Percentiles rank a stretch among this genome's conserved stretches.
phyloP scores from a whole-genome alignment of 2,113 vertebrate species.

The Mus spicilegus region DNA sequence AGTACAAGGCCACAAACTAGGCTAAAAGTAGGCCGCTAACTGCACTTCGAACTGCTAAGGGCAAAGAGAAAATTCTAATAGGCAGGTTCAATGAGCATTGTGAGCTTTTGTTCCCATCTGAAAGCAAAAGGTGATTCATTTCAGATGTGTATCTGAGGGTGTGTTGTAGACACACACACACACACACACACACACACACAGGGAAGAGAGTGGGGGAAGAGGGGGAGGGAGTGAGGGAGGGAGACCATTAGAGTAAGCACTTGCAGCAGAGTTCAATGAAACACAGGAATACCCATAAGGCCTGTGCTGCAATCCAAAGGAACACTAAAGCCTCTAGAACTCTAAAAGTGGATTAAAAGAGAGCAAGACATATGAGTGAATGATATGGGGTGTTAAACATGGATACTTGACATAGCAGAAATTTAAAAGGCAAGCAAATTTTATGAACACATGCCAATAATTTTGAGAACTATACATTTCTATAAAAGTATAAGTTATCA shows the following conservation, averaged over 20 bases:
- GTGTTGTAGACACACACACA: not conserved
- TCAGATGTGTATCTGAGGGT: not conserved
- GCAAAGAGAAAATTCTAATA: not conserved
- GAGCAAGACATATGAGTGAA: not conserved
- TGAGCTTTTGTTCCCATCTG: not conserved
- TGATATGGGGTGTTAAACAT: not conserved
- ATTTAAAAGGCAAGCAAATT: slow-evolving; percentile 44
- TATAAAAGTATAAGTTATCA: slow-evolving; percentile 30
- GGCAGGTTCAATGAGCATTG: too few species aligned
- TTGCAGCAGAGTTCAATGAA: not conserved
- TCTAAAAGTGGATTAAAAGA: not conserved
- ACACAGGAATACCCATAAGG: not conserved
- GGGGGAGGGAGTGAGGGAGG: not conserved
- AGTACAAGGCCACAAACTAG: not conserved
- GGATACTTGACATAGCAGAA: not conserved
- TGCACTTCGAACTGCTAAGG: not conserved
- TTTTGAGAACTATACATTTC: slow-evolving; percentile 41
- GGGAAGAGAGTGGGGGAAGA: not conserved
- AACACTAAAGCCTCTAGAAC: not conserved
- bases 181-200: not conserved
- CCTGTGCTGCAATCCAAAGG: not conserved
- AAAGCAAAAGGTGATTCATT: not conserved
- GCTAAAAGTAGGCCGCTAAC: not conserved
- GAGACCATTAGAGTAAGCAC: not conserved
- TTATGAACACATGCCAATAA: not conserved